Evolutionary conservation across 2,797 vertebrate genomes (phyloP).

Genomic region (Xenentodon cancila): DNA sequence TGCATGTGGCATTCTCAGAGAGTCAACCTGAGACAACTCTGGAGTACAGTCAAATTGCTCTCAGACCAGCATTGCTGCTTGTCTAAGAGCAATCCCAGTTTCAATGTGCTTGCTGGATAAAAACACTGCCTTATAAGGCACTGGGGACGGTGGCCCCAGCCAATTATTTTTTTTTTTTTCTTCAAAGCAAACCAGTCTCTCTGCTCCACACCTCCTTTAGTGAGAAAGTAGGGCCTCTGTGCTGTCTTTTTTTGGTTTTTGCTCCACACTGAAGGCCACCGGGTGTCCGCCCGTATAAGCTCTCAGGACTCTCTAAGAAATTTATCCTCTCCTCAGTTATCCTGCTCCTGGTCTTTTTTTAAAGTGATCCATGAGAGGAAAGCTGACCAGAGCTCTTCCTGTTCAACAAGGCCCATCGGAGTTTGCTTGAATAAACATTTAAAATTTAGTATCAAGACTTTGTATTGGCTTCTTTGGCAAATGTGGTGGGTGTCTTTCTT

Average conservation of each 20-base stretch:
- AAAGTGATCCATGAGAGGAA: constrained; percentile 6
- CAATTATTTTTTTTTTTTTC: constrained; percentile 67
- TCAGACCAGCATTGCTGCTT: constrained; percentile 43
- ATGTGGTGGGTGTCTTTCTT: neutral
- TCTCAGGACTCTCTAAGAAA: constrained; percentile 27
- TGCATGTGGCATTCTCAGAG: constrained; percentile 16
- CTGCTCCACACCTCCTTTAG: constrained; percentile 73
- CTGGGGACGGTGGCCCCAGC: constrained; percentile 81
- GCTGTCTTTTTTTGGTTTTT: constrained; percentile 53
- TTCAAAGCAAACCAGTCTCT: constrained; percentile 76
- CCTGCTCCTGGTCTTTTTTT: constrained; percentile 10
- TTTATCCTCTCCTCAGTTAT: constrained; percentile 33
- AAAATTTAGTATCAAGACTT: neutral
- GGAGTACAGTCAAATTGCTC: constrained; percentile 63
- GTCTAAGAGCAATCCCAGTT: constrained; percentile 55
- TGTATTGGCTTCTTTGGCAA: neutral
- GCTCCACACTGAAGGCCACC: constrained; percentile 55
- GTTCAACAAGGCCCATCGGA: neutral
- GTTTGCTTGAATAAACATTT: neutral
- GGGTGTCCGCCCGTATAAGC: constrained; percentile 15
- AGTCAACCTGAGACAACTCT: constrained; percentile 59
- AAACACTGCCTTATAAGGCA: constrained; percentile 88
- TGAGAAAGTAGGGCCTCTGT: constrained; percentile 54
- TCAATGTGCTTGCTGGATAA: constrained; percentile 73
- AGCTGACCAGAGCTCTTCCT: constrained; percentile 13